These are phyloP conservation scores for Agapornis canus DNA, from an alignment of 2,797 vertebrate species.

Conservation along the genomic window DNA sequence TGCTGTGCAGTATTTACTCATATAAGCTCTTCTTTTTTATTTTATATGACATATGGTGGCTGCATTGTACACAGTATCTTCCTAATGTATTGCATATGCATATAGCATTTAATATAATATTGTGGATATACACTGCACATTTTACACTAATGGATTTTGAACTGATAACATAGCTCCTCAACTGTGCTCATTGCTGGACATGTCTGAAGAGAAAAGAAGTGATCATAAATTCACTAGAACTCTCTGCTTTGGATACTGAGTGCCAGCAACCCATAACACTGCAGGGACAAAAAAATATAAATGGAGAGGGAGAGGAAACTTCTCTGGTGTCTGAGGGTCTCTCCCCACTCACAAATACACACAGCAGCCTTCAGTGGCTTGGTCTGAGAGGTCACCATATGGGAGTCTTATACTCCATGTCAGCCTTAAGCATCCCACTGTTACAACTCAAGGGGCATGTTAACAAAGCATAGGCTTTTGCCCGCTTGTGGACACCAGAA, in stretches of 20 bases:
- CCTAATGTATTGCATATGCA: constrained; percentile 37
- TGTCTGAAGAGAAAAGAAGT: not conserved
- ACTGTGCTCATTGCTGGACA: not conserved
- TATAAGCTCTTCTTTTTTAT: constrained; percentile 63
- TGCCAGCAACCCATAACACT: not conserved
- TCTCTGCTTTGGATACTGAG: not conserved
- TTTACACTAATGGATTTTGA: not conserved
- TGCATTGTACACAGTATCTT: constrained; percentile 22
- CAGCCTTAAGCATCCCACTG: not conserved
- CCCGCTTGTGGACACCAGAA: not conserved
- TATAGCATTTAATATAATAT: not conserved
- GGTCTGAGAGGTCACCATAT: not conserved
- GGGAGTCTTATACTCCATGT: not conserved
- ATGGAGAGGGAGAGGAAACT: not conserved
- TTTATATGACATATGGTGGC: constrained; percentile 62
- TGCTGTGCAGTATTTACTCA: constrained; percentile 54
- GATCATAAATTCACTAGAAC: not conserved
- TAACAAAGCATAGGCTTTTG: not conserved
- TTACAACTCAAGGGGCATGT: not conserved
- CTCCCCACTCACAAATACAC: not conserved
- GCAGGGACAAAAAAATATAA: not conserved
- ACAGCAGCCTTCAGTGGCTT: not conserved
- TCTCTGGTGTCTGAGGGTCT: not conserved
- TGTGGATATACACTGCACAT: rapidly evolving
- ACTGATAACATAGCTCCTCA: not conserved